Evolutionary conservation across 1,140 invertebrate genomes (phyloP).

Genomic region (Heliconius hermathena): DNA sequence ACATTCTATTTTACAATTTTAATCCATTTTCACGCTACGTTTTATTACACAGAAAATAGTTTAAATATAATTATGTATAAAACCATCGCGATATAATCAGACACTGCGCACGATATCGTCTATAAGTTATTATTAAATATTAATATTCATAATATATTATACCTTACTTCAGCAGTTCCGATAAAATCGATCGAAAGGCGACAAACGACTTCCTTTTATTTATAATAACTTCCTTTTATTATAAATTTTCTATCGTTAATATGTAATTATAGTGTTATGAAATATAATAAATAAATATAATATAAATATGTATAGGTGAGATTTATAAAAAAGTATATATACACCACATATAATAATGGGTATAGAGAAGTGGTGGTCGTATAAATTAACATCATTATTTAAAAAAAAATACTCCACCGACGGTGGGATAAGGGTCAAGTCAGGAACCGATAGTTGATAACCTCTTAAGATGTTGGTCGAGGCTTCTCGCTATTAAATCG

Average conservation of each 20-base stretch:
- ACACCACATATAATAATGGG: too few species aligned
- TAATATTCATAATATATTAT: slow-evolving; percentile 1
- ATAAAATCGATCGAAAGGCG: slow-evolving; percentile 10
- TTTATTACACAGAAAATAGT: too few species aligned
- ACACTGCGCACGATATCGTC: neutral
- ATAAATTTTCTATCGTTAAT: slow-evolving; percentile 3
- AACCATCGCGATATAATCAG: too few species aligned
- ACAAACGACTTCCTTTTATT: slow-evolving; percentile 5
- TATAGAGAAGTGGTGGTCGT: neutral
- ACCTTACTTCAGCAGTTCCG: neutral
- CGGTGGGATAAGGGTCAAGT: too few species aligned
- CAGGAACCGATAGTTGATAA: too few species aligned
- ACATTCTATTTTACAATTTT: too few species aligned
- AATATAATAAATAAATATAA: neutral
- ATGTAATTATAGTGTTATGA: slow-evolving; percentile 4
- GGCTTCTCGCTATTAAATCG: too few species aligned
- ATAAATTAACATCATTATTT: too few species aligned
- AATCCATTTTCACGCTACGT: too few species aligned
- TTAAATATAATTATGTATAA: too few species aligned
- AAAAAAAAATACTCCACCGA: too few species aligned
- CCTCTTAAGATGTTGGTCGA: too few species aligned
- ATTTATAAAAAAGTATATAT: neutral
- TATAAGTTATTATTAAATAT: neutral
- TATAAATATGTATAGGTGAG: neutral
- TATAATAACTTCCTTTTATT: slow-evolving; percentile 11